phyloP scores from a whole-genome alignment of 1,140 invertebrate genomes.

The Drosophila yakuba region DNA sequence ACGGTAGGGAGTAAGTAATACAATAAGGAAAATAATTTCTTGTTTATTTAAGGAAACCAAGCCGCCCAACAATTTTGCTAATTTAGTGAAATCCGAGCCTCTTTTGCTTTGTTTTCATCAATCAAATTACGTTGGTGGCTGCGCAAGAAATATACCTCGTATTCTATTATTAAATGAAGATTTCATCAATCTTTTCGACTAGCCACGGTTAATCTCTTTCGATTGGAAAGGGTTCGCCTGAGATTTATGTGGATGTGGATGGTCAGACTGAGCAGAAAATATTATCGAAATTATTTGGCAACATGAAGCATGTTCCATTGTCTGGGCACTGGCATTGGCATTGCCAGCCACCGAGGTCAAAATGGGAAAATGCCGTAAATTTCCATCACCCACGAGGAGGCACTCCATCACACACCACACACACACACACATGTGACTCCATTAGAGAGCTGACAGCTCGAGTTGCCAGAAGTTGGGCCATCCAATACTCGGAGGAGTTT shows the following conservation, averaged over 20 bases:
- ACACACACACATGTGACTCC: slow-evolving; percentile 17
- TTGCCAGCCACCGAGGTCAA: slow-evolving; percentile 36
- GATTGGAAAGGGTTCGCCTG: slow-evolving; percentile 23
- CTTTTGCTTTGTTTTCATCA: slow-evolving; percentile 21
- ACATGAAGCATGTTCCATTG: slow-evolving; percentile 59
- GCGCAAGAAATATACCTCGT: background rate
- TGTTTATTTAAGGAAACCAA: slow-evolving; percentile 39
- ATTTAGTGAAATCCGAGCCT: slow-evolving; percentile 35
- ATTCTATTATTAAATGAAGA: slow-evolving; percentile 9
- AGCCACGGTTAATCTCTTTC: slow-evolving; percentile 15
- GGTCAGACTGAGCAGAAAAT: slow-evolving; percentile 44
- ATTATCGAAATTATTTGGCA: slow-evolving; percentile 59
- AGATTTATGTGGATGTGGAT: slow-evolving; percentile 27
- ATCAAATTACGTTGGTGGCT: slow-evolving; percentile 14
- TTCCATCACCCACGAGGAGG: slow-evolving; percentile 35
- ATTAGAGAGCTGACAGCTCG: slow-evolving; percentile 49
- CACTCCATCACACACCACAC: slow-evolving; percentile 18
- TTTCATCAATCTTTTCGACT: slow-evolving; percentile 11
- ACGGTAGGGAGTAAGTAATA: slow-evolving; percentile 23
- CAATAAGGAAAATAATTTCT: slow-evolving; percentile 52
- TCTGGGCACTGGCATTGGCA: slow-evolving; percentile 10
- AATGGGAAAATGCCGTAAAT: slow-evolving; percentile 57
- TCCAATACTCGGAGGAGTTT: slow-evolving; percentile 18
- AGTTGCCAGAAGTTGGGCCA: slow-evolving; percentile 26
- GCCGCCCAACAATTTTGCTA: slow-evolving; percentile 35